Evolutionary conservation across 2,797 vertebrate genomes (phyloP).

Genomic region (Orestias chungarensis): DNA sequence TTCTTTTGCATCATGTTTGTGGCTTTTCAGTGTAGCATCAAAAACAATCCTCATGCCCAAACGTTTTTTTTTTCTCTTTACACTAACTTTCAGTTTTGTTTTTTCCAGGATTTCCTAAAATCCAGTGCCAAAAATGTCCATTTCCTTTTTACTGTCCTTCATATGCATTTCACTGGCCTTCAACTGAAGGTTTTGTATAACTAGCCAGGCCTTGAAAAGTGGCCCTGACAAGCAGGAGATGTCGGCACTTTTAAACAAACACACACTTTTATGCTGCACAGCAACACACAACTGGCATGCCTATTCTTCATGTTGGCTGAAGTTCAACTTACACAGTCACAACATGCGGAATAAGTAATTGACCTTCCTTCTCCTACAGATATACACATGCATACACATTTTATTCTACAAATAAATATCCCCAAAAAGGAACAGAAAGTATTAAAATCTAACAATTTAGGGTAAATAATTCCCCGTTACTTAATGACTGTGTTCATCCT

Average conservation of each 20-base stretch:
- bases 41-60: neutral
- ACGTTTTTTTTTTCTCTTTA: neutral
- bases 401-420: neutral
- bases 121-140: constrained; percentile 22
- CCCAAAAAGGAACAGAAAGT: neutral
- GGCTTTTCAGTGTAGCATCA: neutral
- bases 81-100: neutral
- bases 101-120: constrained; percentile 39
- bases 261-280: constrained; percentile 23
- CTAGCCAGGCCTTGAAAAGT: constrained; percentile 57
- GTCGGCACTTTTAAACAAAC: constrained; percentile 28
- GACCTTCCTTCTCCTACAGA: constrained; percentile 37
- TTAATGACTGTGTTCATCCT: neutral
- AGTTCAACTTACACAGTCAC: constrained; percentile 59
- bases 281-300: constrained; percentile 25
- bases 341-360: constrained; percentile 58
- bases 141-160: constrained; percentile 61
- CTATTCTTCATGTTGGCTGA: constrained; percentile 63
- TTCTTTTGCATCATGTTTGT: neutral
- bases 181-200: constrained; percentile 58
- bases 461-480: neutral
- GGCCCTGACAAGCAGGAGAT: constrained; percentile 60
- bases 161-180: constrained; percentile 59
- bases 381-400: neutral
- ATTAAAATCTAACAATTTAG: neutral